A percentile compares a stretch with the other conserved stretches of the same genome.
phyloP scores from a whole-genome alignment of 2,888 invertebrate genomes.

The Bugulina stolonifera region DNA sequence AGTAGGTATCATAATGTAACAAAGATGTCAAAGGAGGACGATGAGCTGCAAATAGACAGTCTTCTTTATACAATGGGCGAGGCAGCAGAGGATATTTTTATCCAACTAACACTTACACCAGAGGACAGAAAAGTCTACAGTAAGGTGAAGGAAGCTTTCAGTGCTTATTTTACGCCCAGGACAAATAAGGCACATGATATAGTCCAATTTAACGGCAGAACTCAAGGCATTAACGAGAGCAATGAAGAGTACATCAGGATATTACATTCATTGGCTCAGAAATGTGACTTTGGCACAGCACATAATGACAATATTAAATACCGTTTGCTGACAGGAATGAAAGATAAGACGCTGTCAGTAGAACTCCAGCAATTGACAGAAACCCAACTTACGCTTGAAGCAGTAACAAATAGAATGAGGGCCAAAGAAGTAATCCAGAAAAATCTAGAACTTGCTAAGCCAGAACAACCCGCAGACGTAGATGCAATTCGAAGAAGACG shows the following conservation, averaged over 20 bases:
- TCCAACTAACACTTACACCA: neutral
- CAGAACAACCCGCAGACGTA: neutral
- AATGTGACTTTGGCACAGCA: neutral
- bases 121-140: neutral
- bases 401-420: neutral
- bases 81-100: conserved; percentile 1
- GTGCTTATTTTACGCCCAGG: neutral
- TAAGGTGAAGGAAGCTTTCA: neutral
- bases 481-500: neutral
- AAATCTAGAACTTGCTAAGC: neutral
- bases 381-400: neutral
- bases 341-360: neutral
- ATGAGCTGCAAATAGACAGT: neutral
- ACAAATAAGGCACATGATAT: neutral
- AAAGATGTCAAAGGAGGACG: neutral
- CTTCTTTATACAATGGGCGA: conserved; percentile 10
- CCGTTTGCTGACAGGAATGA: conserved; percentile 5
- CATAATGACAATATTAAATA: neutral
- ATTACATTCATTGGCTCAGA: neutral
- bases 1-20: neutral
- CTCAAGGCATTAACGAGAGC: neutral
- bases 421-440: conserved; percentile 5
- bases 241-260: conserved; percentile 5
- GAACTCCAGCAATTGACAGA: conserved; percentile 5
- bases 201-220: neutral